Evolutionary conservation across 2,888 invertebrate genomes (phyloP).

Genomic region (Stratiomys singularior): DNA sequence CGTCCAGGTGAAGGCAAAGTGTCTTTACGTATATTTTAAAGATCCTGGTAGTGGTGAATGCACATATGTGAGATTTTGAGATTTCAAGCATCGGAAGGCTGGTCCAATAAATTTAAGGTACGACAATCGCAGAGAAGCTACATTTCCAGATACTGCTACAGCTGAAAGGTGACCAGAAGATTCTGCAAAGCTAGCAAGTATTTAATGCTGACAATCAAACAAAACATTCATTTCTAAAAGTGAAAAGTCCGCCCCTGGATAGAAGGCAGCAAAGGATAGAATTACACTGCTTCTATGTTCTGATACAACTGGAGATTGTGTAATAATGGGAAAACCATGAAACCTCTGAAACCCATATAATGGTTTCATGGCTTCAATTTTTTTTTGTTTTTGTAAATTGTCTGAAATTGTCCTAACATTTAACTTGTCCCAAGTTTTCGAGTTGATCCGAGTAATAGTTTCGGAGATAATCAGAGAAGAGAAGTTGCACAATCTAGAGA

Average conservation of each 20-base stretch:
- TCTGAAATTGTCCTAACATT: too few species aligned
- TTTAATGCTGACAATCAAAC: neutral
- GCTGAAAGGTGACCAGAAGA: neutral
- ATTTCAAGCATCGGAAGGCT: neutral
- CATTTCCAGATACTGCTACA: neutral
- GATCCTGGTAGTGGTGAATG: constrained; percentile 1
- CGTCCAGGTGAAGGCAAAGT: neutral
- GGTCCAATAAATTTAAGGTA: neutral
- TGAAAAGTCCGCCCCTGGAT: neutral
- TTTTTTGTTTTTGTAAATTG: too few species aligned
- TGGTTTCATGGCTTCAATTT: too few species aligned
- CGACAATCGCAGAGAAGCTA: neutral
- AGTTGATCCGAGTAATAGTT: too few species aligned
- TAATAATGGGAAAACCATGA: too few species aligned
- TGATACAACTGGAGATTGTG: neutral
- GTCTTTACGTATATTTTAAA: neutral
- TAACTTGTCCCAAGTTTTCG: too few species aligned
- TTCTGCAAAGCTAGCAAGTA: neutral
- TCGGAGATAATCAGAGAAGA: too few species aligned
- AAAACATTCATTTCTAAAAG: constrained; percentile 7
- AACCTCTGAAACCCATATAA: too few species aligned
- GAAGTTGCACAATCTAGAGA: too few species aligned
- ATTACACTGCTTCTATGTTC: constrained; percentile 1
- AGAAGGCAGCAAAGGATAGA: neutral
- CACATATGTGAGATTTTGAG: neutral